These are phyloP conservation scores for Trididemnum miniatum DNA, from an alignment of 23 tunicate species.

Conservation along the genomic window DNA sequence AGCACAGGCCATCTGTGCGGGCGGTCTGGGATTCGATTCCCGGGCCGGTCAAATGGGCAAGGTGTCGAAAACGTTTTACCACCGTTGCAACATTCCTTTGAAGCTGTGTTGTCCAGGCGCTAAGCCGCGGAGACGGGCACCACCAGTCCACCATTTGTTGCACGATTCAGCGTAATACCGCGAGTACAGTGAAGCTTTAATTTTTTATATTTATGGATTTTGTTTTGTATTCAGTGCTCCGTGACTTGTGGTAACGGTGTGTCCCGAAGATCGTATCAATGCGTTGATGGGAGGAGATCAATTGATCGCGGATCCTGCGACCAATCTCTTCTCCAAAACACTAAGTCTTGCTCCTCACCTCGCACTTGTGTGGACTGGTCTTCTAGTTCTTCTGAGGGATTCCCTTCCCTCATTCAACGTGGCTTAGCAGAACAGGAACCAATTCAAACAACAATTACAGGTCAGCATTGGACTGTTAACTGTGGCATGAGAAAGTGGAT, in stretches of 20 bases:
- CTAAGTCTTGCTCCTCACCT: constrained; percentile 29
- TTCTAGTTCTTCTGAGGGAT: neutral
- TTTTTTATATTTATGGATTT: no score
- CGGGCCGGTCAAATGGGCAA: no score
- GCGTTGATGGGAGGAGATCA: constrained; percentile 37
- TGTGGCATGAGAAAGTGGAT: no score
- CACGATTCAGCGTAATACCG: no score
- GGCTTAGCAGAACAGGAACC: constrained; percentile 32
- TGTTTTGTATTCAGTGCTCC: constrained; percentile 55
- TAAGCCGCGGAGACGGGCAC: no score
- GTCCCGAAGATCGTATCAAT: constrained; percentile 40
- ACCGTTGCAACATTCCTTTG: no score
- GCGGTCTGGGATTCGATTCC: no score
- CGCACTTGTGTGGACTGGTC: constrained; percentile 14
- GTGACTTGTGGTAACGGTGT: constrained; percentile 73
- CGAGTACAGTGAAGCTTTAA: neutral
- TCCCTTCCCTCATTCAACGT: constrained; percentile 24
- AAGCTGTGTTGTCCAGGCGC: no score
- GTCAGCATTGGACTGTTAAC: no score
- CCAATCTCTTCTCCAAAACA: constrained; percentile 26
- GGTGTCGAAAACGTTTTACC: no score
- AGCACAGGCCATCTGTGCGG: no score
- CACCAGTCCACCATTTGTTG: no score
- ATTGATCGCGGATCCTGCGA: constrained; percentile 39
- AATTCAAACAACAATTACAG: constrained; percentile 1